Evolutionary conservation across 1,140 invertebrate genomes (phyloP).

Genomic region (Carcinoscorpius rotundicauda): DNA sequence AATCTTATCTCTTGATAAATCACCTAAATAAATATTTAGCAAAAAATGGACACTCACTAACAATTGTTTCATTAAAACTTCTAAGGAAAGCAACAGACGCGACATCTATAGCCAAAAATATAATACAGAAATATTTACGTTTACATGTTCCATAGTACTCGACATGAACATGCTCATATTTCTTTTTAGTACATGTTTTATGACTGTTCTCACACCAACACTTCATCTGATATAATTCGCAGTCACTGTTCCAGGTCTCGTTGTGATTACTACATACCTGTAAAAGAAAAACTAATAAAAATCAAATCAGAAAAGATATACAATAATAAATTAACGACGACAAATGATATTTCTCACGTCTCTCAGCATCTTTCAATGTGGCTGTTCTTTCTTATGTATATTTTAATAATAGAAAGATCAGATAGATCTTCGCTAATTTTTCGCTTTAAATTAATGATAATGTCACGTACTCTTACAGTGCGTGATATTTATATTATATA

Average conservation of each 20-base stretch:
- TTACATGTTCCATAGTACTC: slow-evolving; percentile 60
- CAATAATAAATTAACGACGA: background rate
- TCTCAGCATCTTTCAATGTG: background rate
- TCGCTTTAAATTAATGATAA: background rate
- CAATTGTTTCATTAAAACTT: too few species aligned
- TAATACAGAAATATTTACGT: slow-evolving; percentile 4
- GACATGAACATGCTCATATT: slow-evolving; percentile 75
- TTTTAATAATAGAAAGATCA: background rate
- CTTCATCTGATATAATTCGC: slow-evolving; percentile 76
- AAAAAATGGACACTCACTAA: too few species aligned
- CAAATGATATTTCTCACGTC: too few species aligned
- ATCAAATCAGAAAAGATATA: background rate
- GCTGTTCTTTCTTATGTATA: background rate
- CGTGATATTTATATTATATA: too few species aligned
- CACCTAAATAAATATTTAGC: too few species aligned
- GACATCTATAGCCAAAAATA: too few species aligned
- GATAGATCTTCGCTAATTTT: background rate
- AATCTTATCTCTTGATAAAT: too few species aligned
- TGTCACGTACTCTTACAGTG: too few species aligned
- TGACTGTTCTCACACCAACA: slow-evolving; percentile 68
- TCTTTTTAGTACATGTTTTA: slow-evolving; percentile 13
- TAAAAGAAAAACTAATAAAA: background rate
- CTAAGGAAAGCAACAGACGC: too few species aligned
- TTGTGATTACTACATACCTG: slow-evolving; percentile 83
- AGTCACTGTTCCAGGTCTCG: slow-evolving; percentile 87